Conservation (phyloP, 2,888 invertebrate genomes). For the Drosophila paramelanica region DNA sequence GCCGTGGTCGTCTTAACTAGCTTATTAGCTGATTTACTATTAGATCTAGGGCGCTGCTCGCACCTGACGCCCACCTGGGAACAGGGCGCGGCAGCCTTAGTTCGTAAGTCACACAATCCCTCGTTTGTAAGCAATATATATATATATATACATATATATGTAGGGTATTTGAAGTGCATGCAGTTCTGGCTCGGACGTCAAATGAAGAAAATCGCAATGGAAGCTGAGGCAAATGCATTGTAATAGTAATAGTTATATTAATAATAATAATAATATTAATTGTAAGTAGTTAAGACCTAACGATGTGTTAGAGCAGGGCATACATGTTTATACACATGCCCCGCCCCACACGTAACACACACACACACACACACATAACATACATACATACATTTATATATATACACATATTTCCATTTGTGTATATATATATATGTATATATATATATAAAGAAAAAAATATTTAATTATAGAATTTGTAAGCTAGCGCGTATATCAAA, state of each 20-base stretch:
- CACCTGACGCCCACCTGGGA: neutral
- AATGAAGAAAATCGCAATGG: neutral
- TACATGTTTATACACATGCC: no score
- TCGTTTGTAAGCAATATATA: no score
- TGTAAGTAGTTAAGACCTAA: constrained; percentile 27
- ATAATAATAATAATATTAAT: constrained; percentile 2
- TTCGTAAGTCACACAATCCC: no score
- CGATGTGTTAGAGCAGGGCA: no score
- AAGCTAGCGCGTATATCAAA: constrained; percentile 17
- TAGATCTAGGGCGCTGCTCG: constrained; percentile 20
- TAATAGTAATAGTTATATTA: constrained; percentile 22
- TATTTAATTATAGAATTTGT: constrained; percentile 44
- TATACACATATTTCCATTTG: constrained; percentile 3
- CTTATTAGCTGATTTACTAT: constrained; percentile 43
- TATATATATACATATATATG: no score
- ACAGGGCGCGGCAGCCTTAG: no score
- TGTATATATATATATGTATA: constrained; percentile 1
- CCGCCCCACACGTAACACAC: no score
- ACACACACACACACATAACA: constrained; percentile 1
- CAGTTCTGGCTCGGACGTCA: neutral
- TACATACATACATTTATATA: constrained; percentile 5
- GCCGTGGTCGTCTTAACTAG: constrained; percentile 6
- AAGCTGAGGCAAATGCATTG: constrained; percentile 28
- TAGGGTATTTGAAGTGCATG: no score
- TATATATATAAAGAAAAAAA: constrained; percentile 3